A percentile compares a stretch with the other conserved stretches of the same genome.
phyloP scores from a whole-genome alignment of 2,113 vertebrate genomes.

The Scalopus aquaticus region DNA sequence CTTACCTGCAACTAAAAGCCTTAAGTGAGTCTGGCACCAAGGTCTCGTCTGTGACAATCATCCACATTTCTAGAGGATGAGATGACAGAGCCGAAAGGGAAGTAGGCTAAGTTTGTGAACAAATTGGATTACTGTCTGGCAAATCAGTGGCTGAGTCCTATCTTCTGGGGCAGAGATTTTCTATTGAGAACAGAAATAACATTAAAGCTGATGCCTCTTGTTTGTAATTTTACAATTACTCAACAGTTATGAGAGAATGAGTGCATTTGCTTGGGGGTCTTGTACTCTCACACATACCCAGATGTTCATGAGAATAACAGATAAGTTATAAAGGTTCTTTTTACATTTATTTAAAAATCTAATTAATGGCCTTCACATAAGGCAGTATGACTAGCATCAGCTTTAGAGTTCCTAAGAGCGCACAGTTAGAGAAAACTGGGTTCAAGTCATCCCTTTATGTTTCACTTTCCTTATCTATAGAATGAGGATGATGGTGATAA shows the following conservation, averaged over 20 bases:
- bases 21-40: slow-evolving; percentile 42
- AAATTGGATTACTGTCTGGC: slow-evolving; percentile 48
- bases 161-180: not conserved
- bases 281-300: no score
- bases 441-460: not conserved
- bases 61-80: slow-evolving; percentile 65
- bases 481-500: not conserved
- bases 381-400: not conserved
- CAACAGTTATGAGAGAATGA: not conserved
- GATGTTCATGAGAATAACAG: not conserved
- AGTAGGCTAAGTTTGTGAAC: slow-evolving; percentile 36
- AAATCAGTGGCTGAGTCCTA: not conserved
- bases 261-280: not conserved
- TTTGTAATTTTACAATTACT: not conserved
- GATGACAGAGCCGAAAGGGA: slow-evolving; percentile 60
- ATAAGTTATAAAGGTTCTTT: not conserved
- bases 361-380: not conserved
- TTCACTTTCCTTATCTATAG: not conserved
- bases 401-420: not conserved
- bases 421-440: not conserved
- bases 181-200: not conserved
- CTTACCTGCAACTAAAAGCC: slow-evolving; percentile 45
- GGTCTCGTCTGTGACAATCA: slow-evolving; percentile 36
- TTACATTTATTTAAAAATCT: not conserved
- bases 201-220: not conserved